Percentiles rank a stretch among this genome's conserved stretches.
These are phyloP conservation scores for Erannis defoliaria DNA, from an alignment of 2,888 invertebrate genomes.

Conservation along the genomic window DNA sequence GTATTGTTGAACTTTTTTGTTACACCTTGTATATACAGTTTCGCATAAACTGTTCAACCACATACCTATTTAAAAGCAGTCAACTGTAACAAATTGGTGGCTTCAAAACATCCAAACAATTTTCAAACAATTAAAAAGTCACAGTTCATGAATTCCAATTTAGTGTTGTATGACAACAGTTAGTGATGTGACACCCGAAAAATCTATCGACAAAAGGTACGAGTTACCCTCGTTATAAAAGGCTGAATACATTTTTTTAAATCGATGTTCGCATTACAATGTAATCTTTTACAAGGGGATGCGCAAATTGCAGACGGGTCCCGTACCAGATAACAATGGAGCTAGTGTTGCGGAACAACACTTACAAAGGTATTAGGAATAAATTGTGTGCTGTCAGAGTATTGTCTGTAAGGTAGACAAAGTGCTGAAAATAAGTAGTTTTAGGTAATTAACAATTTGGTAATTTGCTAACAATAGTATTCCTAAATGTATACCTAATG, in stretches of 20 bases:
- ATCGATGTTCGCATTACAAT: conserved; percentile 71
- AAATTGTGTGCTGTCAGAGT: conserved; percentile 62
- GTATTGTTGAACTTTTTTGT: too few species aligned
- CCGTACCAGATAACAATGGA: conserved; percentile 66
- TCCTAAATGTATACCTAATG: too few species aligned
- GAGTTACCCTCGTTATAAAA: conserved; percentile 70
- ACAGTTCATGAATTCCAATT: conserved; percentile 25
- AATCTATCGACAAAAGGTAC: conserved; percentile 63
- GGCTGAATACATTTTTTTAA: conserved; percentile 57
- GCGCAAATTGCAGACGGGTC: conserved; percentile 62
- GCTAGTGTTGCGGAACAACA: conserved; percentile 80
- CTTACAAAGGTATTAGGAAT: conserved; percentile 64
- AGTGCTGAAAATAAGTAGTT: not conserved
- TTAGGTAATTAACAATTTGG: not conserved
- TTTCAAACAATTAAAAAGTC: conserved; percentile 14
- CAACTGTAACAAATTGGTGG: not conserved
- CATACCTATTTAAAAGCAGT: not conserved
- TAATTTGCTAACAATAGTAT: not conserved
- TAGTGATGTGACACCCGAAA: conserved; percentile 55
- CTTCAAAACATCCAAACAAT: not conserved
- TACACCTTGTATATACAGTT: too few species aligned
- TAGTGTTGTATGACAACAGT: conserved; percentile 28
- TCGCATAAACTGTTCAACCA: not conserved
- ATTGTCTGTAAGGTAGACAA: conserved; percentile 20
- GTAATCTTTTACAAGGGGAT: conserved; percentile 73